Evolutionary conservation across 2,797 vertebrate genomes (phyloP).

Genomic region (Psittacula echo): DNA sequence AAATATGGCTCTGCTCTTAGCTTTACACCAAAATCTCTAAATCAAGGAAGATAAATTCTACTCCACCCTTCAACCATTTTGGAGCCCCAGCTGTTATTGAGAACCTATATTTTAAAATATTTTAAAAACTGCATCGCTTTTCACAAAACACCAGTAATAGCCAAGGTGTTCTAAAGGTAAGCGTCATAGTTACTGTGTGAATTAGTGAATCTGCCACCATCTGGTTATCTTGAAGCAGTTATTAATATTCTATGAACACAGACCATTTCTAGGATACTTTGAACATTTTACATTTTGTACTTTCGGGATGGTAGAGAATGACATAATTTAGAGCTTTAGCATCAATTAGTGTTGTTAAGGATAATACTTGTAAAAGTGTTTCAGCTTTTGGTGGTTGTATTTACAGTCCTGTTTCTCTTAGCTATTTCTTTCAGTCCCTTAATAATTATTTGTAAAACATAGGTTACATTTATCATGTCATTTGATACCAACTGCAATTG

Average conservation of each 20-base stretch:
- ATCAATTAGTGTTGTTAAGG: neutral
- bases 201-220: neutral
- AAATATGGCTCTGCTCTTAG: neutral
- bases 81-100: neutral
- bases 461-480: neutral
- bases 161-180: neutral
- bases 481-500: neutral
- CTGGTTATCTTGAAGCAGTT: neutral
- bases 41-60: neutral
- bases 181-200: neutral
- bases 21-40: neutral
- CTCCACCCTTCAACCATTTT: neutral
- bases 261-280: neutral
- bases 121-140: neutral
- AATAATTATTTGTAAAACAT: constrained; percentile 10
- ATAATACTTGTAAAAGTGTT: neutral
- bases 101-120: neutral
- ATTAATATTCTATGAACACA: neutral
- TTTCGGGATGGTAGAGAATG: neutral
- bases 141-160: neutral
- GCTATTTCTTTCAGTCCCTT: neutral
- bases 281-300: neutral
- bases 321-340: neutral
- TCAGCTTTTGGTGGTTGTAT: neutral
- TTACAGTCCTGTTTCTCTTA: neutral